Evolutionary conservation across 2,797 vertebrate species (phyloP), one percentile per base, ranked within the genome.

Genomic region (Echeneis naucrates): DNA sequence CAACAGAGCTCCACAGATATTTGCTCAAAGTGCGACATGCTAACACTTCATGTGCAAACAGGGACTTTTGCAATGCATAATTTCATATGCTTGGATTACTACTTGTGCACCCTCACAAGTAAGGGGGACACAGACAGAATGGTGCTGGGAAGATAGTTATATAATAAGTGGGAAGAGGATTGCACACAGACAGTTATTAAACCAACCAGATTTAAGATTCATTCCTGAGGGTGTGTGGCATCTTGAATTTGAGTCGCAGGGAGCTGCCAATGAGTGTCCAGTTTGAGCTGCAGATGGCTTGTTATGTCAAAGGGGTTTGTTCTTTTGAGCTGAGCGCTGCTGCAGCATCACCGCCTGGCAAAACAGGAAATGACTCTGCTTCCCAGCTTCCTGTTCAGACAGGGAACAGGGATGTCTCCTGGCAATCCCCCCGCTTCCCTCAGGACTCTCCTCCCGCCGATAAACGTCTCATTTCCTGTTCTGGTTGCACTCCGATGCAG

Each of bases 341-440:
- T 75, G 75, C 81, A 82, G 82, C 82, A 89, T 89, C 78, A 78
- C 80, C 63, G 71, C 84, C 86, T 77, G 80, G 89, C 91, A 93
- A 93, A 94, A 94, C 94, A 95, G 95, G 95, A 95, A 95, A 95
- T 92, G 88, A 92, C 85, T 92, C 67, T 73, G 89, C 87, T 90
- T 89, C 86, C 83, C 81, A 76, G 88, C 84, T 94, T 95, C 93
- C 94, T 93, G 91, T 79, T 84, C 84, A 90, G 88, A 92, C 86
- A 53, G 82, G 79, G 88, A 92, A 91, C 86, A 77, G 81, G 79
- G 85, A 78, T 84, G 83, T 92, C 84, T 90, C 77, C 80, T 75
- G 78, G 83, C 79, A 79, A 72, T 60, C 80, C 81, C 81, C 67
- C 38, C 56, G 65, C 48, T 30, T 77, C 77, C 80, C 68, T 61